These are phyloP conservation scores for Phortica okadai DNA, from an alignment of 2,888 invertebrate genomes.

Conservation along the genomic window DNA sequence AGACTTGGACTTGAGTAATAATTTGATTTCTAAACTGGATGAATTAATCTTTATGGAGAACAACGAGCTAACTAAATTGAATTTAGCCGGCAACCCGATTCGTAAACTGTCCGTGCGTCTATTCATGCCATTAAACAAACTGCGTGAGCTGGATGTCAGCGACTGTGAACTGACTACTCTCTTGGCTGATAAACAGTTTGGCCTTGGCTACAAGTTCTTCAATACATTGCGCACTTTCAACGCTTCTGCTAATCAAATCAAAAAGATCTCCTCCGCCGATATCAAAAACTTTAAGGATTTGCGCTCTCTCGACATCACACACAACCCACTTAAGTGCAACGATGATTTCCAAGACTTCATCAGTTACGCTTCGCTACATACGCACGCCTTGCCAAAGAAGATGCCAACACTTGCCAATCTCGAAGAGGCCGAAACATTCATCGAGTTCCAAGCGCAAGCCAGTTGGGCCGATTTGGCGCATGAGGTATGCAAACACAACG, in stretches of 20 bases:
- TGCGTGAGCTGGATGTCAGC: slow-evolving; percentile 84
- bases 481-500: slow-evolving; percentile 72
- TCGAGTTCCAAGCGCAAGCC: slow-evolving; percentile 57
- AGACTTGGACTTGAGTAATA: slow-evolving; percentile 85
- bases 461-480: slow-evolving; percentile 73
- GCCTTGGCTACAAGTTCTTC: slow-evolving; percentile 75
- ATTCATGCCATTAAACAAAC: slow-evolving; percentile 80
- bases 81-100: slow-evolving; percentile 85
- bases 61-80: slow-evolving; percentile 80
- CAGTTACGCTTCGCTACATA: slow-evolving; percentile 72
- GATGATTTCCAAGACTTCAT: slow-evolving; percentile 83
- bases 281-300: slow-evolving; percentile 74
- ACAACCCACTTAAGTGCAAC: slow-evolving; percentile 84
- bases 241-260: slow-evolving; percentile 76
- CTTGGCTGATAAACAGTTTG: slow-evolving; percentile 79
- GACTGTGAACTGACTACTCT: slow-evolving; percentile 82
- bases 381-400: slow-evolving; percentile 63
- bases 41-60: slow-evolving; percentile 82
- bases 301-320: slow-evolving; percentile 78
- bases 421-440: slow-evolving; percentile 56
- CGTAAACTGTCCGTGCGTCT: slow-evolving; percentile 82
- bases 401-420: slow-evolving; percentile 63
- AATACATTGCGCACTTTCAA: slow-evolving; percentile 80
- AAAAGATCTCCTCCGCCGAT: slow-evolving; percentile 66
- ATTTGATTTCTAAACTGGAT: slow-evolving; percentile 81